Conservation (phyloP, 2,797 vertebrate species). For the Rhabdophis nuchalis region DNA sequence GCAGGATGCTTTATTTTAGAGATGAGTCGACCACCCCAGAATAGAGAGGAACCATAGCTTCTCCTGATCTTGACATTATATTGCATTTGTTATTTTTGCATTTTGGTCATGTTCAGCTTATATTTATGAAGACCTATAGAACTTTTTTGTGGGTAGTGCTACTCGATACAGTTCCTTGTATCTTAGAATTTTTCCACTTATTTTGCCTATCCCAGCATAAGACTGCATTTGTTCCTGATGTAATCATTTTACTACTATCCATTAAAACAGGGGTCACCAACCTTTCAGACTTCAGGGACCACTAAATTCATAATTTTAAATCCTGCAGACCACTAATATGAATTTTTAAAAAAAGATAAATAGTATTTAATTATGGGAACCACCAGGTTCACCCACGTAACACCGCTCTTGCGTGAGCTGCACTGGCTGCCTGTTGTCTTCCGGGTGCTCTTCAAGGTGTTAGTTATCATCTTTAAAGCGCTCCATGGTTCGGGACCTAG, state of each 20-base stretch:
- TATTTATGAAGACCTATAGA: neutral
- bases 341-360: too few species aligned
- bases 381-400: too few species aligned
- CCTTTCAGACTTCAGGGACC: too few species aligned
- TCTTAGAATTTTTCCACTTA: neutral
- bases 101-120: neutral
- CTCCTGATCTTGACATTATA: neutral
- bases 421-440: too few species aligned
- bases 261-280: neutral
- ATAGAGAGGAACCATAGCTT: neutral
- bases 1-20: neutral
- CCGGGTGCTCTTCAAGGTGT: too few species aligned
- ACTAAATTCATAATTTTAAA: too few species aligned
- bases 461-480: too few species aligned
- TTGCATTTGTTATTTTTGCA: neutral
- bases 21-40: neutral
- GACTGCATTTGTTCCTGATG: neutral
- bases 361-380: too few species aligned
- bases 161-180: neutral
- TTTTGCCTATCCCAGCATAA: neutral
- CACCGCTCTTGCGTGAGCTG: too few species aligned
- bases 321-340: too few species aligned
- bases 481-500: too few species aligned
- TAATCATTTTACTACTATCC: neutral
- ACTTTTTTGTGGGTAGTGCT: neutral